Base-by-base conservation (phyloP, 2,888 invertebrate genomes). In the Aethes cnicana region DNA sequence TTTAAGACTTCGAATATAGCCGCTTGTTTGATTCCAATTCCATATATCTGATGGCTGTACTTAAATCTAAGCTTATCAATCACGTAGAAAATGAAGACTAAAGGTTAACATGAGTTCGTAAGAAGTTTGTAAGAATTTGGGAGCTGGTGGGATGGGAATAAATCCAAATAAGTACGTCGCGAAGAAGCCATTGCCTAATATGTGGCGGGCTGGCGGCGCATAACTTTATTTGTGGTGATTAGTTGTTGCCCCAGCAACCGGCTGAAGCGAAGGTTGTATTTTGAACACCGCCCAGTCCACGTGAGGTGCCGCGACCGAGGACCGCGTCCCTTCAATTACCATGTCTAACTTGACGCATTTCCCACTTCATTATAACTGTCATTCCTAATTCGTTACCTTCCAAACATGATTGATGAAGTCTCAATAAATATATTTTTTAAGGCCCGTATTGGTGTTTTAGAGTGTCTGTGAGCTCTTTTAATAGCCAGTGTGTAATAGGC, bases 211-310 rank as follows among this genome's bases (percentile, higher is more conserved):
- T 67, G 68, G 72, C 62, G 64, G 64, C 72, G 70, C 72, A 77
- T 84, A 76, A 43, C 78, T 84, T 83, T 68, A 80, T 87, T 87
- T 88, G 88, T 89, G 81, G 72, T 86, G 78, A 81, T 85, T 77
- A 82, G 68, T 60, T 71, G 87, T 88, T 84, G 79, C 87, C 82
- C 66, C 64, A 69, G 84, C 80, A 73, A 85, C 87, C 77, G 72
- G 58, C 68, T 63, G 58, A 69, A 68, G 66, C 58, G 77, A 83
- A 79, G 81, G 81, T 72, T 80, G 61, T 82, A 81, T 79, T 83
- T 85, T 81, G 81, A 76, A 68, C 77, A 73, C 47, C 59, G 58
- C 59, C 77, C 81, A 86, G 85, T 87, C 72, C 84, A 85, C 78
- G 84, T 84, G 83, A 76, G 69, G 64, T 55, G 55, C 59, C 65